Evolutionary conservation across 2,113 vertebrate genomes (phyloP).

Genomic region (Gasterosteus nipponicus): DNA sequence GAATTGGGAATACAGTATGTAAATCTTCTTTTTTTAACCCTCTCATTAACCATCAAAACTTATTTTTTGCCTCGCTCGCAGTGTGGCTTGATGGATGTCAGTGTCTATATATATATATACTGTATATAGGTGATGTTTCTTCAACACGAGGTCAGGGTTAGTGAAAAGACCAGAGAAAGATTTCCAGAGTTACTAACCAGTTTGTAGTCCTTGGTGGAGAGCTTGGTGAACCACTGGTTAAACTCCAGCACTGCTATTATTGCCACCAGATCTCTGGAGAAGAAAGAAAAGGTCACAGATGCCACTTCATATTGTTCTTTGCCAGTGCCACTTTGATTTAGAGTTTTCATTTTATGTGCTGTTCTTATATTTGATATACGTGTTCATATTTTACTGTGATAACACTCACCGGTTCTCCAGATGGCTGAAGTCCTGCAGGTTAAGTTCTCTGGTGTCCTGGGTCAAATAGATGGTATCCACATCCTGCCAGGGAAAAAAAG

Average conservation of each 20-base stretch:
- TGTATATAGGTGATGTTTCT: neutral
- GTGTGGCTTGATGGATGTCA: neutral
- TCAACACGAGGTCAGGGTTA: neutral
- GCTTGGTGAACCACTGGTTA: slow-evolving; percentile 98
- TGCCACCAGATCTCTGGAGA: slow-evolving; percentile 94
- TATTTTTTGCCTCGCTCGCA: neutral
- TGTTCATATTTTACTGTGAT: neutral
- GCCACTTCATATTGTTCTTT: neutral
- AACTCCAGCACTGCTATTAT: slow-evolving; percentile 96
- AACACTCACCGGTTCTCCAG: slow-evolving; percentile 91
- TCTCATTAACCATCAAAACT: slow-evolving; percentile 2
- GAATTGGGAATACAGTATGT: neutral
- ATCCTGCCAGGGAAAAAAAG: slow-evolving; percentile 80
- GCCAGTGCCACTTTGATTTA: neutral
- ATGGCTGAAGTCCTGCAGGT: slow-evolving; percentile 97
- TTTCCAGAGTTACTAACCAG: slow-evolving; percentile 84
- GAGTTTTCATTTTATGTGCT: neutral
- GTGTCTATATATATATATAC: neutral
- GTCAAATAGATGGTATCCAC: slow-evolving; percentile 98
- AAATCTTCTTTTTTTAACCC: neutral
- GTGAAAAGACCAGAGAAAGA: neutral
- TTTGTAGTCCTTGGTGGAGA: slow-evolving; percentile 95
- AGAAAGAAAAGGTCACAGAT: slow-evolving; percentile 27
- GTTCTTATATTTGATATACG: neutral
- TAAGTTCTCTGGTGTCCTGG: slow-evolving; percentile 94